A percentile compares a stretch with the other conserved stretches of the same genome.
phyloP scores from a whole-genome alignment of 92 coral and sea anemone species.

The Siderastrea siderea region DNA sequence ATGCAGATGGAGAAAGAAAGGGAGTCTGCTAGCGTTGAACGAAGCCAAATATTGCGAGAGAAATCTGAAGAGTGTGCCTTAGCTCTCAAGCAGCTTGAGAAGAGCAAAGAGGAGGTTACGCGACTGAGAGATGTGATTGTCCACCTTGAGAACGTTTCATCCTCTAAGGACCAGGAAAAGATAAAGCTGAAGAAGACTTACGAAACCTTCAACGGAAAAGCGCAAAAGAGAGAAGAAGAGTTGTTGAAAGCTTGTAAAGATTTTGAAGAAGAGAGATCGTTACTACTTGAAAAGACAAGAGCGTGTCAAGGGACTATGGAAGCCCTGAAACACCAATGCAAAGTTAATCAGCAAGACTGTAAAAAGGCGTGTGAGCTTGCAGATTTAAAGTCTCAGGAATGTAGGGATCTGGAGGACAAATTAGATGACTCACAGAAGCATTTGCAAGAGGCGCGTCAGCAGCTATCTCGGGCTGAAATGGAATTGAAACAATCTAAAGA shows the following conservation, averaged over 20 bases:
- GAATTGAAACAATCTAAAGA: constrained; percentile 24
- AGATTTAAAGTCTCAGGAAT: constrained; percentile 80
- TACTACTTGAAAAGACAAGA: constrained; percentile 70
- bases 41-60: constrained; percentile 60
- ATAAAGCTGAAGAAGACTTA: constrained; percentile 70
- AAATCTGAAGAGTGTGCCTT: constrained; percentile 71
- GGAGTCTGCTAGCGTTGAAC: constrained; percentile 19
- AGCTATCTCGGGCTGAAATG: constrained; percentile 38
- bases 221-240: constrained; percentile 70
- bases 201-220: constrained; percentile 72
- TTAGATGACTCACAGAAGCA: constrained; percentile 78
- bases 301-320: constrained; percentile 66
- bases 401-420: constrained; percentile 80
- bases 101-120: constrained; percentile 58
- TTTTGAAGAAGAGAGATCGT: constrained; percentile 68
- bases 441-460: constrained; percentile 61
- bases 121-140: constrained; percentile 62
- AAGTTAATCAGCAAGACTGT: constrained; percentile 78
- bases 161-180: constrained; percentile 72
- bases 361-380: constrained; percentile 85
- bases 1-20: constrained; percentile 57
- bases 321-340: constrained; percentile 72
- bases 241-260: constrained; percentile 56
- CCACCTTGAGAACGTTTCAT: constrained; percentile 75
- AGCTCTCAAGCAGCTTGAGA: constrained; percentile 60